Conservation (phyloP, 2,113 vertebrate species). For the Mormyrus lacerda region DNA sequence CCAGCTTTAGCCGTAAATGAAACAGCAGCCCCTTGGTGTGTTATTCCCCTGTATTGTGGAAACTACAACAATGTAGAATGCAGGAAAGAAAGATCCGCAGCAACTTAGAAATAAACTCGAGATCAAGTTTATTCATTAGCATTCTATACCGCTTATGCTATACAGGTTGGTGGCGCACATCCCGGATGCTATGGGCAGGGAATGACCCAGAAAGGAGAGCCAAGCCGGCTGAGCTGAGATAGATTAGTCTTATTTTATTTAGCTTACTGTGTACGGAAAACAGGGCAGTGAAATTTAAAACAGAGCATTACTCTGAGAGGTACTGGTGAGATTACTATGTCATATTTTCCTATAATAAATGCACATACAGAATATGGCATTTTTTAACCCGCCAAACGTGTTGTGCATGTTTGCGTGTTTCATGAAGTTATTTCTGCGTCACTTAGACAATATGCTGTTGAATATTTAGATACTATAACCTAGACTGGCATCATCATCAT, state of each 20-base stretch:
- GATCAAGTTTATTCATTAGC: neutral
- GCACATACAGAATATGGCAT: neutral
- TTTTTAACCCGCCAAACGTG: neutral
- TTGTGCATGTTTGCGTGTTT: neutral
- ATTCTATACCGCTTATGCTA: neutral
- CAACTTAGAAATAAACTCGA: neutral
- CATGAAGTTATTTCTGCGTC: neutral
- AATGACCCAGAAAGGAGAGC: neutral
- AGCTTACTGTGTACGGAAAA: neutral
- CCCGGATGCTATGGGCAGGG: neutral
- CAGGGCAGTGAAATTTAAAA: neutral
- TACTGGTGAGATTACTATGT: neutral
- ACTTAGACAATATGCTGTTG: neutral
- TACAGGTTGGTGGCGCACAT: neutral
- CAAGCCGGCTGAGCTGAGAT: neutral
- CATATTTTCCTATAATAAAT: neutral
- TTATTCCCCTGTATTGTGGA: neutral
- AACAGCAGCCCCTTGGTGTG: neutral
- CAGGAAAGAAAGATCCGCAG: neutral
- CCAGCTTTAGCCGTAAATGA: neutral
- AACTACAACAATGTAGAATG: neutral
- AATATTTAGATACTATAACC: neutral
- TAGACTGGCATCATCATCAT: too few relatives aligned
- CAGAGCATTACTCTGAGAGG: neutral
- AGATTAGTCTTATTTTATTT: neutral